Evolutionary conservation across 2,888 invertebrate species (phyloP), one percentile per base, ranked within the genome.

Genomic region (Lottia gigantea): DNA sequence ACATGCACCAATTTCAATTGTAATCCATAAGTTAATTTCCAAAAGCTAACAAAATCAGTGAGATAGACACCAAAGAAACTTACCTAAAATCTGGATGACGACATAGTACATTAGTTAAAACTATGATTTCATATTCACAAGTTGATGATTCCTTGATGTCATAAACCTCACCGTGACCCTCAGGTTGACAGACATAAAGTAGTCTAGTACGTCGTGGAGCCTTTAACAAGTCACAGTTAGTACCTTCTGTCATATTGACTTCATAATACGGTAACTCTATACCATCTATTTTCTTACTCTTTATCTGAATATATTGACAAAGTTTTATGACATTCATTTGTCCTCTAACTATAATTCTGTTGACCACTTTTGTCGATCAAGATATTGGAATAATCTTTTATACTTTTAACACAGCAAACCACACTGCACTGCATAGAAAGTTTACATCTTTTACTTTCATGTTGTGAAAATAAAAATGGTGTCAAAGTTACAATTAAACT

Each of bases 81-180:
- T 66, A 87, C 85, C 83, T 86, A 62, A 85, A 99, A 74, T 93
- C 92, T 0, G 97, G 97, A 90, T 98, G 97, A 47, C 91, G 90
- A 85, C 99, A 99, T 0, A 99, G 90, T 14, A 93, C 89, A 0
- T 95, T 93, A 0, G 97, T 95, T 26, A 97, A 90, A 16, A 98
- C 94, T 16, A 98, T 92, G 2, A 93, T 93, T 89, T 98, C 97
- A 87, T 98, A 98, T 88, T 96, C 95, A 86, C 98, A 98, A 0
- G 95, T 96, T 0, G 95, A 94, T 0, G 93, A 94, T 89, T 98
- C 98, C 85, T 97, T 97, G 74, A 98, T 91, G 0, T 95, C 95
- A 86, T 95, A 95, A 2, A 98, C 93, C 86, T 97, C 97, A 80
- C 96, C 95, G 82, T 95, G 94, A 2, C 95, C 95, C 80, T 95